phyloP scores from a whole-genome alignment of 2,797 vertebrate species.

The Crenuchus spilurus region DNA sequence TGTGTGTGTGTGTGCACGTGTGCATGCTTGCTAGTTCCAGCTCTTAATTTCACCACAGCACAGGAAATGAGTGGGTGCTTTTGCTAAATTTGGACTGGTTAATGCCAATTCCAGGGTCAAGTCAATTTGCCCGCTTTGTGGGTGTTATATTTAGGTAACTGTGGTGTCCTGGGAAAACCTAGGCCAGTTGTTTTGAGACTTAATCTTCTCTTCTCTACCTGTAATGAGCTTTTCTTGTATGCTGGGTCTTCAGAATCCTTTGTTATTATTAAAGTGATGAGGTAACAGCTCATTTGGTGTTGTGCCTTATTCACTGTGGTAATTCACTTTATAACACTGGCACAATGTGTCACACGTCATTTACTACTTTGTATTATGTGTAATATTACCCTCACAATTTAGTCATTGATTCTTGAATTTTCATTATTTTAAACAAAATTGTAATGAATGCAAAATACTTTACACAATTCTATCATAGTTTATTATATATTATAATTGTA shows the following conservation, averaged over 20 bases:
- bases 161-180: conserved; percentile 1
- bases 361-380: too few relatives aligned
- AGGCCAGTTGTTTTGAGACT: conserved; percentile 18
- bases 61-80: conserved; percentile 14
- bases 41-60: conserved; percentile 23
- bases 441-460: too few relatives aligned
- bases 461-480: too few relatives aligned
- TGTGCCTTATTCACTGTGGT: too few relatives aligned
- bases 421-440: too few relatives aligned
- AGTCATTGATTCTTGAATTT: too few relatives aligned
- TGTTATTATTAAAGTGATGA: too few relatives aligned
- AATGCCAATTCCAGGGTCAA: conserved; percentile 25
- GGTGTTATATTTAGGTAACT: conserved; percentile 18
- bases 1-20: neutral
- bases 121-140: conserved; percentile 28
- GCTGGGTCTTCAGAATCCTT: neutral
- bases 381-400: too few relatives aligned
- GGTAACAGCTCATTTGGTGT: too few relatives aligned
- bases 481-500: too few relatives aligned
- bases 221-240: conserved; percentile 9
- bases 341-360: too few relatives aligned
- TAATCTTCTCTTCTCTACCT: conserved; percentile 5
- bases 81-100: conserved; percentile 28
- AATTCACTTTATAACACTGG: too few relatives aligned
- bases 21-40: neutral